Evolutionary conservation across 2,113 vertebrate genomes (phyloP).

Genomic region (Rhegmatorhina hoffmannsi): DNA sequence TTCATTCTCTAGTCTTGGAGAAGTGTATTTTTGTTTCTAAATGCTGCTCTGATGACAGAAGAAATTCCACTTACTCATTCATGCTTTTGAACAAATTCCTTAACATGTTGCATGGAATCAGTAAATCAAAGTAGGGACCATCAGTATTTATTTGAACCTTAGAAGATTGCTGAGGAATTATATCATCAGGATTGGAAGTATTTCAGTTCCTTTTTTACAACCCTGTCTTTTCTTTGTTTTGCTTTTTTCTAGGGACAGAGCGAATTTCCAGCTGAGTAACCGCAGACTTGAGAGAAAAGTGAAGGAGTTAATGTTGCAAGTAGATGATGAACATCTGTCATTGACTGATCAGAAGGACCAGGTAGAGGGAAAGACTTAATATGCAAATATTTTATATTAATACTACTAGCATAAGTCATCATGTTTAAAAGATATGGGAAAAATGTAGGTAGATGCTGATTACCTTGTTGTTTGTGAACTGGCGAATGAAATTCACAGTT

Average conservation of each 20-base stretch:
- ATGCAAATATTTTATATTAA: background rate
- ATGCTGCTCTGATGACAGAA: background rate
- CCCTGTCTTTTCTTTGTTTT: background rate
- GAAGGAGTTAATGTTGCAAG: slow-evolving; percentile 94
- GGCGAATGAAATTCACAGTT: background rate
- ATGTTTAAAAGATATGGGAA: background rate
- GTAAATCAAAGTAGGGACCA: background rate
- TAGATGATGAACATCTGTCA: slow-evolving; percentile 91
- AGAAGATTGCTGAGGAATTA: background rate
- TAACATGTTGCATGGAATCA: background rate
- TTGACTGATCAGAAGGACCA: slow-evolving; percentile 96
- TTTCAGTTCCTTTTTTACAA: background rate
- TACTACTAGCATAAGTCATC: background rate
- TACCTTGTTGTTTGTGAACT: background rate
- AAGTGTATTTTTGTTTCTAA: background rate
- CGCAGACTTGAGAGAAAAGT: slow-evolving; percentile 93
- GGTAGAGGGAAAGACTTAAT: slow-evolving; percentile 64
- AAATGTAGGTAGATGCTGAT: background rate
- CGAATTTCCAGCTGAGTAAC: slow-evolving; percentile 89
- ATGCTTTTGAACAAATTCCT: background rate
- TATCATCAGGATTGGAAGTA: background rate
- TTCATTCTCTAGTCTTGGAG: background rate
- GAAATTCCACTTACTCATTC: background rate
- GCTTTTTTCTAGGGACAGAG: slow-evolving; percentile 81
- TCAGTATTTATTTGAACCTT: background rate